Evolutionary conservation across 2,888 invertebrate genomes (phyloP).

Genomic region (Azorinus chamasolen): DNA sequence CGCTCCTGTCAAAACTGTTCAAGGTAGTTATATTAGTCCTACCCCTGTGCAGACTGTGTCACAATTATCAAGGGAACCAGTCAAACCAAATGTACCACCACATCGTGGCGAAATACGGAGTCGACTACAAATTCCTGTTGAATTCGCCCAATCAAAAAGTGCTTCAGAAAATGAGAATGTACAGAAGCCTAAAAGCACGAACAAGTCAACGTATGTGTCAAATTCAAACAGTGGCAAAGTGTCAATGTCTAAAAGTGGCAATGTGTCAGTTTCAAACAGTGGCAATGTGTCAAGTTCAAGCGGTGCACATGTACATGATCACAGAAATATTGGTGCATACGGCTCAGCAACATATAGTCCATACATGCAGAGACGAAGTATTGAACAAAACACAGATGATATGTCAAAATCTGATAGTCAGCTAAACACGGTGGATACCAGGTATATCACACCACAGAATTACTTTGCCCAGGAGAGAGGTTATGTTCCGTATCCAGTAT

Average conservation of each 20-base stretch:
- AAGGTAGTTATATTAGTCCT: constrained; percentile 23
- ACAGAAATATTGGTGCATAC: constrained; percentile 40
- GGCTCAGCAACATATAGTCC: constrained; percentile 69
- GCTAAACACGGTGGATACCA: constrained; percentile 62
- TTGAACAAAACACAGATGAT: constrained; percentile 61
- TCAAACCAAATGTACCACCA: constrained; percentile 10
- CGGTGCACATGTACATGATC: constrained; percentile 4
- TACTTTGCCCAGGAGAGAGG: constrained; percentile 21
- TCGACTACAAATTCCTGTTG: constrained; percentile 31
- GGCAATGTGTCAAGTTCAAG: too few relatives aligned
- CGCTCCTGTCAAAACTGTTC: constrained; percentile 5
- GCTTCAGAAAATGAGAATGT: neutral
- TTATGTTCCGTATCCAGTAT: constrained; percentile 51
- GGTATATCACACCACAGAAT: constrained; percentile 4
- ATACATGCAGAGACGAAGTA: constrained; percentile 59
- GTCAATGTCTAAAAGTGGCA: too few relatives aligned
- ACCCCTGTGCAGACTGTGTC: too few relatives aligned
- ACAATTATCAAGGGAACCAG: constrained; percentile 20
- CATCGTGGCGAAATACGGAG: constrained; percentile 36
- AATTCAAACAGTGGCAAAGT: neutral
- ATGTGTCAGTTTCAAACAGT: too few relatives aligned
- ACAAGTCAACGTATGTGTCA: too few relatives aligned
- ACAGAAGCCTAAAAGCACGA: neutral
- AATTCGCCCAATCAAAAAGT: neutral
- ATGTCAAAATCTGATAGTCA: constrained; percentile 80